Percentiles rank a stretch among this genome's conserved stretches.
Evolutionary conservation across 2,888 invertebrate genomes (phyloP).

Genomic region (Margaritifera margaritifera): DNA sequence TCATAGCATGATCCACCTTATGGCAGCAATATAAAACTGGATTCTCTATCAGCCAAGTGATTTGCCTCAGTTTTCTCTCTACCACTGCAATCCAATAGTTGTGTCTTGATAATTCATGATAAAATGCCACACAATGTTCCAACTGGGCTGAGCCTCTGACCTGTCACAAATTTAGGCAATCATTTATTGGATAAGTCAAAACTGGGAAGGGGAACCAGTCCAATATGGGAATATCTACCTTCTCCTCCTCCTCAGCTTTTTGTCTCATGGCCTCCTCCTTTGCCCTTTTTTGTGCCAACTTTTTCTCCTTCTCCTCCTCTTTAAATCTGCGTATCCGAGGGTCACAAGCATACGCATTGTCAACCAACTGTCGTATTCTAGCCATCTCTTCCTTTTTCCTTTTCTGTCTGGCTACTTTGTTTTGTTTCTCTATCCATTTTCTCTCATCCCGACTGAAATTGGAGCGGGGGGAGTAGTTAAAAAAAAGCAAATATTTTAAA

Average conservation of each 20-base stretch:
- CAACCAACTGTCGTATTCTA: constrained; percentile 88
- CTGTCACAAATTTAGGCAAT: neutral
- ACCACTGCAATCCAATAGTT: no score
- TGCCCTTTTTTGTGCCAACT: constrained; percentile 90
- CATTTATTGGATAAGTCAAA: neutral
- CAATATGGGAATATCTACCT: constrained; percentile 67
- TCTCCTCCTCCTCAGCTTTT: constrained; percentile 82
- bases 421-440: constrained; percentile 98
- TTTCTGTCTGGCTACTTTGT: constrained; percentile 92
- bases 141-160: no score
- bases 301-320: constrained; percentile 92
- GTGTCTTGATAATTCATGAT: no score
- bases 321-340: constrained; percentile 94
- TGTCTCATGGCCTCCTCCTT: constrained; percentile 77
- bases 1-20: no score
- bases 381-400: constrained; percentile 98
- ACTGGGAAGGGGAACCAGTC: no score
- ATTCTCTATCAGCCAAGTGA: no score
- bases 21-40: no score
- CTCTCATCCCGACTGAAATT: constrained; percentile 85
- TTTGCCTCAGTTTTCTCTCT: no score
- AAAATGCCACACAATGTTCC: no score
- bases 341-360: constrained; percentile 94
- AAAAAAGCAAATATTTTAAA: no score
- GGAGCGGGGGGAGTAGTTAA: no score